Evolutionary conservation across 2,797 vertebrate species (phyloP).

Genomic region (Spea hammondii): DNA sequence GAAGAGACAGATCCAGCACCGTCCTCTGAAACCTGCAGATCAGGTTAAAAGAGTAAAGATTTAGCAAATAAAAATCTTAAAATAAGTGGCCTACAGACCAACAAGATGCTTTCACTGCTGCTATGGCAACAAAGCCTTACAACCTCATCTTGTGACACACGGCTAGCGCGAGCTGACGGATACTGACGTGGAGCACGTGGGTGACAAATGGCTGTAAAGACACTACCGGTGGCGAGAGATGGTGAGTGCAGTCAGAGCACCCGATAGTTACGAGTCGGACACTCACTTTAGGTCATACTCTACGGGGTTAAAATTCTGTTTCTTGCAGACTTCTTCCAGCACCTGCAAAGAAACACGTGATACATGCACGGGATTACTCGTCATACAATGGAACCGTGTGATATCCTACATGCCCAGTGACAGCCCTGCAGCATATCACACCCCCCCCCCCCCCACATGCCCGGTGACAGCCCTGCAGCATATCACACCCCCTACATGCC

Average conservation of each 20-base stretch:
- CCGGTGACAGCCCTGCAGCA: background rate
- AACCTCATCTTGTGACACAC: background rate
- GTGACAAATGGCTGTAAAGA: background rate
- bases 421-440: background rate
- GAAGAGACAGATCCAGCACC: conserved; percentile 84
- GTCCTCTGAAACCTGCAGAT: conserved; percentile 88
- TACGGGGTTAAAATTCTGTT: conserved; percentile 81
- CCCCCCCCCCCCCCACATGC: background rate
- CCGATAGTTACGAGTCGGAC: no score
- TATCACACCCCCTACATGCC: background rate
- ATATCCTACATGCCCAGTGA: background rate
- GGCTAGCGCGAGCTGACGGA: no score
- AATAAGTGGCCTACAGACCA: no score
- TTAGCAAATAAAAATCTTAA: no score
- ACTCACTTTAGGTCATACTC: conserved; percentile 90
- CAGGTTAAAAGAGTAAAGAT: conserved; percentile 18
- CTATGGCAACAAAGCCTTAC: background rate
- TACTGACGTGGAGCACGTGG: no score
- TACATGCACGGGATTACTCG: background rate
- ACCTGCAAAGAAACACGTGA: conserved; percentile 68
- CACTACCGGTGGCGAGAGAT: no score
- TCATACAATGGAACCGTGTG: no score
- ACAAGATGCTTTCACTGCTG: background rate
- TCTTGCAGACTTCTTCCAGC: conserved; percentile 87
- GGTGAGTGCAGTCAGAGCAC: no score